Evolutionary conservation across 2,797 vertebrate species (phyloP), one percentile per base, ranked within the genome.

Genomic region (Cryptoblepharus egeriae): DNA sequence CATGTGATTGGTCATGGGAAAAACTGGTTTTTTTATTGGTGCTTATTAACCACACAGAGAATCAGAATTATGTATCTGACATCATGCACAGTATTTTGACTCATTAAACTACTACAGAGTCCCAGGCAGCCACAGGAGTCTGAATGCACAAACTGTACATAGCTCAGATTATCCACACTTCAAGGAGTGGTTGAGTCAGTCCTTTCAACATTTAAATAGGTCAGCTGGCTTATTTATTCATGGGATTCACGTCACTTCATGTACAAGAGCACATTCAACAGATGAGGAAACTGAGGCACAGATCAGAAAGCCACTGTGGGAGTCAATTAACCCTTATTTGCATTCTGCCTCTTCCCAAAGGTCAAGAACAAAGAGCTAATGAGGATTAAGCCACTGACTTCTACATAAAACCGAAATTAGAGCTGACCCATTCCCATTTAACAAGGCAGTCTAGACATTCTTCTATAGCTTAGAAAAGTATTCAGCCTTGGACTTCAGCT

Each of bases 1-100:
- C 70, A 79, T 68, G 52, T 28, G 55, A 79, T 60, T 68, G 26
- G 42, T 77, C 75, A 39, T 77, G 52, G 68, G 76, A 74, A 65
- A 13, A 58, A 58, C 42, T 20, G 52, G 20, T 24, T n/a, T n/a
- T n/a, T n/a, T n/a, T n/a, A 57, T 20, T 26, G 4, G n/a, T 35
- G 42, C 22, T 69, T 52, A 60, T 67, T 74, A 69, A 63, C 39
- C 32, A 60, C 26, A 69, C 35, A 69, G 22, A 42, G 67, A 58
- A 73, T 15, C 39, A 49, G 32, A 75, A 74, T 74, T 52, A 49
- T 12, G 45, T 49, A 68, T 68, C 15, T 73, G 32, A 18, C 26
- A 18, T 12, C 11, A 32, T 74, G 39, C 61, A 60, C 75, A 70
- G 79, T 3, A 28, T 58, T 84, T 24, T 67, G 69, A 73, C 65